Conservation (phyloP, 2,888 invertebrate genomes). For the Zygogramma bicolorata region DNA sequence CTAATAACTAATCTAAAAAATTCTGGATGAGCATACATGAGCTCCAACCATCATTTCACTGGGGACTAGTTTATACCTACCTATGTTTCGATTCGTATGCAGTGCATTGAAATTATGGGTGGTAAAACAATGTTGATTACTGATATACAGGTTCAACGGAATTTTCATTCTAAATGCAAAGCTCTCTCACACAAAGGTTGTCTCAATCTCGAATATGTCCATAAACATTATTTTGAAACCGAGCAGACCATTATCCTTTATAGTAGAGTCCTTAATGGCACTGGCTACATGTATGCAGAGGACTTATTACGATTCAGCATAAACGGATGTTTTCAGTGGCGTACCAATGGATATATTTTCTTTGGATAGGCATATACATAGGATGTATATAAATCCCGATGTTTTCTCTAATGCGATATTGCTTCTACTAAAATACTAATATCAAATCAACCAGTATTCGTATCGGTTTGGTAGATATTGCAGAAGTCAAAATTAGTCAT, state of each 20-base stretch:
- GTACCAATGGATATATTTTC: too few species aligned
- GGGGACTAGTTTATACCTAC: too few species aligned
- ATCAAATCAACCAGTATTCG: too few species aligned
- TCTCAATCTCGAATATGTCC: conserved; percentile 18
- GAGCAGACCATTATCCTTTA: conserved; percentile 36
- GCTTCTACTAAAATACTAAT: background rate
- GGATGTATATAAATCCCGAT: too few species aligned
- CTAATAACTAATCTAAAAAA: too few species aligned
- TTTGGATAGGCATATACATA: too few species aligned
- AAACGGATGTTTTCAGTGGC: conserved; percentile 17
- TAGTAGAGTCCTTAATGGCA: conserved; percentile 35
- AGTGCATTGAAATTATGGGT: background rate
- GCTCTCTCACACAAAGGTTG: conserved; percentile 20
- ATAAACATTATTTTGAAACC: conserved; percentile 37
- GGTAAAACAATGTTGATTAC: background rate
- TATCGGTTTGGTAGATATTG: too few species aligned
- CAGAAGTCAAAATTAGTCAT: too few species aligned
- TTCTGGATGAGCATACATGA: too few species aligned
- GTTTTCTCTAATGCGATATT: too few species aligned
- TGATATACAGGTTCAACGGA: background rate
- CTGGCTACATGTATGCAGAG: conserved; percentile 22
- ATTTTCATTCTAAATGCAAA: conserved; percentile 7
- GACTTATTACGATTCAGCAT: conserved; percentile 24
- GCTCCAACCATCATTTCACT: too few species aligned
- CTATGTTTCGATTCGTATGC: background rate